Percentiles rank a stretch among this genome's conserved stretches.
phyloP scores from a whole-genome alignment of 2,797 vertebrate species.

The Pitangus sulphuratus region DNA sequence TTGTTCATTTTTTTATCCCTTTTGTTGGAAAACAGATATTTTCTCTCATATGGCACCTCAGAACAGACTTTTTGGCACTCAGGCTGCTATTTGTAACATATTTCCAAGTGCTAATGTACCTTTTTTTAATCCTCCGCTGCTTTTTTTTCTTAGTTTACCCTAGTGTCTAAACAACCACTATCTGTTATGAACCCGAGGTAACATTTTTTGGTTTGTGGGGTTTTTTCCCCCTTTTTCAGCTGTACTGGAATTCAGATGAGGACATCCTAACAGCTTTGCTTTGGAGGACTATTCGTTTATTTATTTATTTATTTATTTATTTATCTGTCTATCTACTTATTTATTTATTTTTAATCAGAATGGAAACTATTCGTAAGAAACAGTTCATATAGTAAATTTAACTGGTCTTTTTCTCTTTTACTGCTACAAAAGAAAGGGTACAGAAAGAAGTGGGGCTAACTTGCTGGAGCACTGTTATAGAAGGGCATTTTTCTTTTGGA shows the following conservation, averaged over 20 bases:
- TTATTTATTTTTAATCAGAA: not conserved
- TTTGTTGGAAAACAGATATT: constrained; percentile 16
- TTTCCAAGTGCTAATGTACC: not conserved
- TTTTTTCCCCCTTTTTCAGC: not conserved
- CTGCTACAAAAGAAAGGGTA: not conserved
- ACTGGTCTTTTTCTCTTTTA: not conserved
- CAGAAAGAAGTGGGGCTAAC: not conserved
- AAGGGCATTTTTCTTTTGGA: not conserved
- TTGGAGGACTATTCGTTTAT: not conserved
- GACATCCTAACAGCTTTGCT: not conserved
- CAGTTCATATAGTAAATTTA: not conserved
- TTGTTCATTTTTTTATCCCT: not conserved
- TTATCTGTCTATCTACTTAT: not conserved
- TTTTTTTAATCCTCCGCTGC: not conserved
- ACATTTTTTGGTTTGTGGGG: not conserved
- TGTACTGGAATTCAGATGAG: not conserved
- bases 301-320: not conserved
- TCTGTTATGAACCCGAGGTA: not conserved
- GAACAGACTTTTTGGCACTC: constrained; percentile 11
- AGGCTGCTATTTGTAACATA: not conserved
- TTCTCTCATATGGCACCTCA: constrained; percentile 23
- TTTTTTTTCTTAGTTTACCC: not conserved
- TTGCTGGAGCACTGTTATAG: not conserved
- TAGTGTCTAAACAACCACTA: not conserved
- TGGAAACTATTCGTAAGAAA: not conserved